Evolutionary conservation across 1,140 invertebrate species (phyloP), one percentile per base, ranked within the genome.

Genomic region (Cherax quadricarinatus): DNA sequence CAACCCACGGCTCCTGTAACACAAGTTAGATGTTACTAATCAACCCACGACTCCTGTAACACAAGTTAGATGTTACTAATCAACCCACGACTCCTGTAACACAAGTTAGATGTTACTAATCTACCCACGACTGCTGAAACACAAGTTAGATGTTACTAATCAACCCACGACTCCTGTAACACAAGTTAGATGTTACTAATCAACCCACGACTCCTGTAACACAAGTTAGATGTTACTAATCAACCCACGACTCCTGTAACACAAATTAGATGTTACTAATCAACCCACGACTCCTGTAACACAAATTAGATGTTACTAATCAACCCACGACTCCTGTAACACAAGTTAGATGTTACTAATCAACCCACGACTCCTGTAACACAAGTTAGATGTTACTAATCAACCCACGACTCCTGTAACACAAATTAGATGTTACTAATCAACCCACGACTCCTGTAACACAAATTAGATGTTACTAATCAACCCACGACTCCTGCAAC

Each of bases 1-100:
- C 83, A 3, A 75, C 21, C 62, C 14, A 66, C 16, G 7, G 30
- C 30, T 30, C 1, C 9, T 75, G 7, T 4, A 75, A 3, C 16
- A 21, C 16, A 21, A 24, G n/a, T n/a, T n/a, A n/a, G 1, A 21
- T 7, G 7, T 21, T 75, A 30, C 30, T 21, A 30, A 75, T 75
- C 90, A 2, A 91, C 48, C 90, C 90, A 91, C 18, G 90, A 91
- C n/a, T 86, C 90, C 90, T 91, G 89, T 10, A 88, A 41, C 85
- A 60, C 57, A 84, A 9, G 18, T n/a, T 30, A 66, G 18, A 14
- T 18, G 5, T 66, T 66, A 21, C 3, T 66, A 14, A 2, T 66
- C 16, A 66, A 16, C 14, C 62, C 14, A 66, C 12, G 12, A 66
- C 62, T 21, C 12, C 14, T 21, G 5, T 49, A 60, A 85, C 53